Conservation (phyloP, 2,888 invertebrate genomes). For the Aporophyla nigra region DNA sequence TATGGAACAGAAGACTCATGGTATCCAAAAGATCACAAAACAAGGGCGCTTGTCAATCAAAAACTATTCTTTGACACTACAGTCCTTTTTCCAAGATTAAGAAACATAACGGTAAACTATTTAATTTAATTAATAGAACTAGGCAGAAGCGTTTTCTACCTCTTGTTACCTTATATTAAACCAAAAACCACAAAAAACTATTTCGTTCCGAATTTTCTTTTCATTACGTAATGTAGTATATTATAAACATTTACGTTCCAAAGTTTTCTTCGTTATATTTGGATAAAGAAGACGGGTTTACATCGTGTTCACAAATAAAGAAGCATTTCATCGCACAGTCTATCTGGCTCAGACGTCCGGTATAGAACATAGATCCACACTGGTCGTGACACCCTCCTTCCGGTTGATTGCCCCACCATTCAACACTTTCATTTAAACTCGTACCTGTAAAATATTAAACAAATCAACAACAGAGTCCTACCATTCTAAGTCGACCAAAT, state of each 20-base stretch:
- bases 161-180: too few relatives aligned
- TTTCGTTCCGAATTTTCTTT: too few relatives aligned
- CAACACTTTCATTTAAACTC: conserved; percentile 9
- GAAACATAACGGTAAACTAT: conserved; percentile 83
- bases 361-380: conserved; percentile 41
- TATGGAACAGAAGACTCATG: conserved; percentile 89
- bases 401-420: conserved; percentile 22
- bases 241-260: neutral
- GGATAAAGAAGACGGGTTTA: neutral
- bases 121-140: neutral
- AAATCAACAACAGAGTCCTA: neutral
- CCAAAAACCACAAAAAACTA: too few relatives aligned
- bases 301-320: conserved; percentile 38
- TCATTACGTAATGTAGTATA: too few relatives aligned
- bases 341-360: conserved; percentile 26
- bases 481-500: too few relatives aligned
- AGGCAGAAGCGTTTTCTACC: too few relatives aligned
- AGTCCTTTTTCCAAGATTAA: conserved; percentile 84
- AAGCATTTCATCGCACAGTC: conserved; percentile 29
- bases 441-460: conserved; percentile 26
- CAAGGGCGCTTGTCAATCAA: conserved; percentile 89
- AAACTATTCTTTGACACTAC: conserved; percentile 89
- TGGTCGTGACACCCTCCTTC: conserved; percentile 19
- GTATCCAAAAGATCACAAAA: conserved; percentile 90
- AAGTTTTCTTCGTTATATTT: conserved; percentile 19